Conservation (phyloP, 2,888 invertebrate species). For the Catonia carolina region DNA sequence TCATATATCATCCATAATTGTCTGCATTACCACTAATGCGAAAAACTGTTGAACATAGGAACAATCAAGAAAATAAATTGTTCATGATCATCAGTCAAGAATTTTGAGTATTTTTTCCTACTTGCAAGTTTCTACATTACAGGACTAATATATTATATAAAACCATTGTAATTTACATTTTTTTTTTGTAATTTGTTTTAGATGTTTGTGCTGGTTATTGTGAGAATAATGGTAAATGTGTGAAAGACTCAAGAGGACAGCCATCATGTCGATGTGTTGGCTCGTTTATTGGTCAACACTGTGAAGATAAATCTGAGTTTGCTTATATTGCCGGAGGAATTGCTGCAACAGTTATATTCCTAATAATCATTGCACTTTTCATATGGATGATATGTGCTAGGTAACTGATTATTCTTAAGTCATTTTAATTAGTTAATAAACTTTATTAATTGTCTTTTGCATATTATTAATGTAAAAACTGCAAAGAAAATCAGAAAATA, state of each 20-base stretch:
- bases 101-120: no score
- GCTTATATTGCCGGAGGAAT: slow-evolving; percentile 93
- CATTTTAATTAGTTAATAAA: not conserved
- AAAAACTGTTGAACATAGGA: no score
- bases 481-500: no score
- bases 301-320: slow-evolving; percentile 87
- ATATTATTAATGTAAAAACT: no score
- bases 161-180: not conserved
- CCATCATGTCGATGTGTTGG: slow-evolving; percentile 86
- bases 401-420: no score
- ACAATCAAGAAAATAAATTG: no score
- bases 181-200: slow-evolving; percentile 33
- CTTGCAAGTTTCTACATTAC: no score
- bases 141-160: no score
- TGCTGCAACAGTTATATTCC: slow-evolving; percentile 87
- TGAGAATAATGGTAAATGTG: slow-evolving; percentile 83
- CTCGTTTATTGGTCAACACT: slow-evolving; percentile 84
- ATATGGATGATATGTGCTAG: slow-evolving; percentile 97
- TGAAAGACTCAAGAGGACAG: slow-evolving; percentile 74
- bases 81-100: no score
- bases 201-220: slow-evolving; percentile 82
- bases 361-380: slow-evolving; percentile 83
- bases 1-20: no score
- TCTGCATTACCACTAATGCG: no score
- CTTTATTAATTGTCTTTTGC: not conserved